A percentile compares a stretch with the other conserved stretches of the same genome.
Evolutionary conservation across 2,888 invertebrate species (phyloP).

Genomic region (Andrena minutula): DNA sequence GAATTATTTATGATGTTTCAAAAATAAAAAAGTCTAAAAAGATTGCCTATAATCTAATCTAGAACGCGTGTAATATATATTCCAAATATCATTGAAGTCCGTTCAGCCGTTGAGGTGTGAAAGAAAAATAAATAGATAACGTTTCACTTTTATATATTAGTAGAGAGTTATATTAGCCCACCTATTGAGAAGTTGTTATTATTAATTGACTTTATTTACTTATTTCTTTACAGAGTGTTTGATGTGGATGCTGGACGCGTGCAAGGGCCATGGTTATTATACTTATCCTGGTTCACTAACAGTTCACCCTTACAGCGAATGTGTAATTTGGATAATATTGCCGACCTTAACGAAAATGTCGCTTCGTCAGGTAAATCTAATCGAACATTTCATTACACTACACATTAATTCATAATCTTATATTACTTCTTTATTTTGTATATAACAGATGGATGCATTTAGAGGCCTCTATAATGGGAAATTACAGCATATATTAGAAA

Average conservation of each 20-base stretch:
- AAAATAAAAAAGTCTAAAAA: no score
- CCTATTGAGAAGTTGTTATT: background rate
- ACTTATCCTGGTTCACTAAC: conserved; percentile 78
- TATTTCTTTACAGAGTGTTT: conserved; percentile 61
- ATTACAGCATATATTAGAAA: conserved; percentile 85
- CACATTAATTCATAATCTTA: background rate
- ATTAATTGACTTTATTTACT: background rate
- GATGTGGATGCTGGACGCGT: conserved; percentile 71
- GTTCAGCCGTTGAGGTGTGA: no score
- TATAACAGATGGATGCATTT: conserved; percentile 86
- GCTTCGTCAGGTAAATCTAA: conserved; percentile 68
- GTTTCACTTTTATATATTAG: no score
- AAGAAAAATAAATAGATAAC: no score
- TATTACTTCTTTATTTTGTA: conserved; percentile 16
- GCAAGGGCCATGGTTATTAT: conserved; percentile 73
- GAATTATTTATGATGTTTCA: no score
- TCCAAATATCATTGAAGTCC: no score
- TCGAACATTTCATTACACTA: background rate
- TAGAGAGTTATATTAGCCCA: no score
- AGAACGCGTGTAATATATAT: no score
- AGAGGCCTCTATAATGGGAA: conserved; percentile 86
- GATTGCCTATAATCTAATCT: no score
- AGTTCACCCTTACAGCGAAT: conserved; percentile 73
- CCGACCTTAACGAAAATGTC: conserved; percentile 75
- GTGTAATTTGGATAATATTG: conserved; percentile 77